Percentiles rank a stretch among this genome's conserved stretches.
These are phyloP conservation scores for Chascanopsetta lugubris DNA, from an alignment of 2,113 vertebrate genomes.

Conservation along the genomic window DNA sequence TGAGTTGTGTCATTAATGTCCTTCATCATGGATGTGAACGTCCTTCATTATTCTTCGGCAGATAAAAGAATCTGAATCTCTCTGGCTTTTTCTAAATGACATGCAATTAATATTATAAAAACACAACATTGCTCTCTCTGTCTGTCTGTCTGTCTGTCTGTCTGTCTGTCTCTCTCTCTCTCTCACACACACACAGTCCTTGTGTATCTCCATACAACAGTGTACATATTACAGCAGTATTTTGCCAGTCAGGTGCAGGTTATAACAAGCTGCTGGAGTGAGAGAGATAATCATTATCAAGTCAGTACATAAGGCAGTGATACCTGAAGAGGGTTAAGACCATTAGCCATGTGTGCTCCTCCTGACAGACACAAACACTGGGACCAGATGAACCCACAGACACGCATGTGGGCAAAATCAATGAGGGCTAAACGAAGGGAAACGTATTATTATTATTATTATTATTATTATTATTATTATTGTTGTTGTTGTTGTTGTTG, in stretches of 20 bases:
- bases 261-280: slow-evolving; percentile 49
- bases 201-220: slow-evolving; percentile 40
- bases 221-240: slow-evolving; percentile 28
- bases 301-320: slow-evolving; percentile 69
- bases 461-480: not conserved
- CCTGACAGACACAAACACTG: slow-evolving; percentile 45
- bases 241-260: slow-evolving; percentile 37
- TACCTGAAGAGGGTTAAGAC: slow-evolving; percentile 66
- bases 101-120: too few relatives aligned
- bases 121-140: too few relatives aligned
- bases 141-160: too few relatives aligned
- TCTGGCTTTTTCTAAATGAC: too few relatives aligned
- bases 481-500: too few relatives aligned
- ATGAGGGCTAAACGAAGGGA: not conserved
- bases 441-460: not conserved
- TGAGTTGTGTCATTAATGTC: not conserved
- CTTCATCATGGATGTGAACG: too few relatives aligned
- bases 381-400: slow-evolving; percentile 30
- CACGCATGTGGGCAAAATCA: not conserved
- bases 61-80: too few relatives aligned
- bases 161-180: too few relatives aligned
- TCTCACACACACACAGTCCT: too few relatives aligned
- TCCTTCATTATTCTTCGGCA: too few relatives aligned
- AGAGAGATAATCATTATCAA: slow-evolving; percentile 73
- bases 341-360: slow-evolving; percentile 40